Evolutionary conservation across 1,140 invertebrate genomes (phyloP).

Genomic region (Drosophila bocki): DNA sequence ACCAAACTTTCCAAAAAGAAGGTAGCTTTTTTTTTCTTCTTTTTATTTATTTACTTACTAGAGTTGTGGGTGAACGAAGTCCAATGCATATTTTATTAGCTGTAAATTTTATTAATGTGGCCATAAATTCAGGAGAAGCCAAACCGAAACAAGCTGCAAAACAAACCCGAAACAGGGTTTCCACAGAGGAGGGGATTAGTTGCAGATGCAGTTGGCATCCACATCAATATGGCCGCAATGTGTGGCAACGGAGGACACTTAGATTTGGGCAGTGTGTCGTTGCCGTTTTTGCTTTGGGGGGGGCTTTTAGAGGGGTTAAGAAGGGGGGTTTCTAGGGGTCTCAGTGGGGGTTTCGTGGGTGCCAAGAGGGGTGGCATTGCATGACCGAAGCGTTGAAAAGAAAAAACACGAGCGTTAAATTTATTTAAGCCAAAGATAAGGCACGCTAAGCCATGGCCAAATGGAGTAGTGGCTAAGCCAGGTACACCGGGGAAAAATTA

Average conservation of each 20-base stretch:
- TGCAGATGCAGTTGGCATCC: slow-evolving; percentile 10
- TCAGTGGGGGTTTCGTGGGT: background rate
- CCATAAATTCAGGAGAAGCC: slow-evolving; percentile 73
- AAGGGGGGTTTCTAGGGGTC: background rate
- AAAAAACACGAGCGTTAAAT: slow-evolving; percentile 82
- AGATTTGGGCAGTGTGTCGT: slow-evolving; percentile 81
- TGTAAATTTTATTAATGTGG: slow-evolving; percentile 83
- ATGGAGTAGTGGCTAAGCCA: slow-evolving; percentile 14
- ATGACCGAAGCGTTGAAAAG: slow-evolving; percentile 74
- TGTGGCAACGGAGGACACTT: slow-evolving; percentile 71
- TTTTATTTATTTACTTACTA: slow-evolving; percentile 5
- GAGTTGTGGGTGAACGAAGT: slow-evolving; percentile 64
- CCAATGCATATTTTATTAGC: slow-evolving; percentile 79
- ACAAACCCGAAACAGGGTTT: slow-evolving; percentile 51
- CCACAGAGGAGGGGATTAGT: background rate
- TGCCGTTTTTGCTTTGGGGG: slow-evolving; percentile 31
- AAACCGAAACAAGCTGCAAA: slow-evolving; percentile 63
- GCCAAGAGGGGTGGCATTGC: slow-evolving; percentile 13
- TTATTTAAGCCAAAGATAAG: slow-evolving; percentile 82
- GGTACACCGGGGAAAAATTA: slow-evolving; percentile 1
- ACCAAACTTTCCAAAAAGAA: slow-evolving; percentile 37
- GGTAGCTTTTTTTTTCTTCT: background rate
- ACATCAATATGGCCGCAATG: slow-evolving; percentile 50
- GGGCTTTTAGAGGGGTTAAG: background rate
- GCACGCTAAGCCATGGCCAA: slow-evolving; percentile 39